A percentile compares a stretch with the other conserved stretches of the same genome.
phyloP scores from a whole-genome alignment of 2,888 invertebrate genomes.

The Drosophila robusta region DNA sequence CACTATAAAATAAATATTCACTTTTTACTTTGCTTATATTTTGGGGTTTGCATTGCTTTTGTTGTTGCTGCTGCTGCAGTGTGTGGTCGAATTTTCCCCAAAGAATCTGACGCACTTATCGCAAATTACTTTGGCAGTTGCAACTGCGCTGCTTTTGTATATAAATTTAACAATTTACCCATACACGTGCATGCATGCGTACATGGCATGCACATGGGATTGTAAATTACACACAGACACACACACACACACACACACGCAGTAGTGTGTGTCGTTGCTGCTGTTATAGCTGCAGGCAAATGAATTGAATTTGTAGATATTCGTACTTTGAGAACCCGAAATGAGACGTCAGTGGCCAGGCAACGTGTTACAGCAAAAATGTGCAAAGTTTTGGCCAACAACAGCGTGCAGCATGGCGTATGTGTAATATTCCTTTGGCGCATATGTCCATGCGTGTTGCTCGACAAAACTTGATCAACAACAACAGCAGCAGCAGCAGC shows the following conservation, averaged over 20 bases:
- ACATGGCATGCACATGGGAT: conserved; percentile 64
- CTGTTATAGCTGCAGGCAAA: conserved; percentile 50
- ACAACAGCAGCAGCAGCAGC: conserved; percentile 22
- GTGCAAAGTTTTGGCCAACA: conserved; percentile 62
- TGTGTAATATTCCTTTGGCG: conserved; percentile 68
- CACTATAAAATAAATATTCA: conserved; percentile 56
- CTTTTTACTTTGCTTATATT: conserved; percentile 44
- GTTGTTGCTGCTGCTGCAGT: conserved; percentile 38
- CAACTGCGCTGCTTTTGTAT: conserved; percentile 73
- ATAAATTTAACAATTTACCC: conserved; percentile 78
- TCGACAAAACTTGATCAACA: conserved; percentile 62
- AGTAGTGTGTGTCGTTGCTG: conserved; percentile 2
- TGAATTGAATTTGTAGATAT: conserved; percentile 61
- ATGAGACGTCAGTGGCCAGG: conserved; percentile 61
- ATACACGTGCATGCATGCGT: conserved; percentile 63
- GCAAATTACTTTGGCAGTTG: conserved; percentile 81
- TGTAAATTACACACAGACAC: conserved; percentile 70
- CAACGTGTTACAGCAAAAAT: conserved; percentile 46
- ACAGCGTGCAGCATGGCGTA: conserved; percentile 61
- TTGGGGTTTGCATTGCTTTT: conserved; percentile 34
- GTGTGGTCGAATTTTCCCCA: conserved; percentile 76
- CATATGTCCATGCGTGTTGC: conserved; percentile 53
- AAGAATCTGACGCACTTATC: conserved; percentile 81
- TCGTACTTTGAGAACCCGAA: conserved; percentile 51
- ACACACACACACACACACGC: conserved; percentile 15